Base-by-base conservation (phyloP, 2,888 invertebrate species). In the Lepas anatifera region DNA sequence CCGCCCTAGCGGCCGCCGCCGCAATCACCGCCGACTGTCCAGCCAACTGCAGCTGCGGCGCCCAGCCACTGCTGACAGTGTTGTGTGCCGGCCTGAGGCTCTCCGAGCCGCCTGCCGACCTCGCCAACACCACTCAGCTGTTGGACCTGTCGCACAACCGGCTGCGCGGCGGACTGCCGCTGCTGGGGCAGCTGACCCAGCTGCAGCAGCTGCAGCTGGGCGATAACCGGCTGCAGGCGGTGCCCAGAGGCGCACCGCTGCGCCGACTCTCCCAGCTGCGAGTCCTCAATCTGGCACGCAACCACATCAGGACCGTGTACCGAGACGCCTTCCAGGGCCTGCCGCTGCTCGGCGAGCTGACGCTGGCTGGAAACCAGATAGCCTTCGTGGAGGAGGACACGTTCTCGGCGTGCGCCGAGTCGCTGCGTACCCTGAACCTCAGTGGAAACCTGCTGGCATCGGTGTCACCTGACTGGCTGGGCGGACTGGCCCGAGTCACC, bases 401-500 rank as follows among this genome's bases (percentile, higher is more conserved):
- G 0, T 81, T 82, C 73, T 76, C 76, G 4, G 80, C 79, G 32
- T 32, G 32, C 2, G 73, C 81, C 29, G 74, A 74, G 68, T 74
- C 77, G 63, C 75, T 81, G 11, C 74, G 76, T 66, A 75, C 73
- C 6, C 75, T 82, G 6, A 75, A 78, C 69, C 74, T 82, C 25
- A 75, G 76, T 22, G 75, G 77, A 29, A 81, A 81, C 72, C 74
- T 77, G 64, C 74, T 81, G 29, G 75, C 74, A 18, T 75, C 77
- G 22, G 72, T 81, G n/a, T 77, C 78, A 63, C 75, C 76, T 32
- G 77, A 78, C 41, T 80, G 80, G 80, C 80, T 81, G 72, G 72
- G 76, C n/a, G 77, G 77, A 35, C 76, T 81, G 69, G 72, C 74
- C 6, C 76, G 75, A 18, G 74, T 81, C 50, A 73, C 72, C 16